These are phyloP conservation scores for Rhodinocichla rosea DNA, from an alignment of 2,113 vertebrate genomes.

Conservation along the genomic window DNA sequence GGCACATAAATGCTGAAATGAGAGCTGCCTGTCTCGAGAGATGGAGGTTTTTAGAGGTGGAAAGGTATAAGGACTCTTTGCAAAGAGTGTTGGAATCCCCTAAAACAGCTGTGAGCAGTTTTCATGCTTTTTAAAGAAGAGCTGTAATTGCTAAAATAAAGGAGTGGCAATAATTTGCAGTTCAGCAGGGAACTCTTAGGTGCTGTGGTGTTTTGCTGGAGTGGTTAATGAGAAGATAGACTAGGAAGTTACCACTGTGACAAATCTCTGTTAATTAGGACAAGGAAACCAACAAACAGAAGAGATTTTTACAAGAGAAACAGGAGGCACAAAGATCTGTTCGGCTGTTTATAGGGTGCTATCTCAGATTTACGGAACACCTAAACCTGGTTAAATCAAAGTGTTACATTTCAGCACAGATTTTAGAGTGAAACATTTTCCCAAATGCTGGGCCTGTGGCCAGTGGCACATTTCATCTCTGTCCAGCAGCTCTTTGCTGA, in stretches of 20 bases:
- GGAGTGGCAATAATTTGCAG: not conserved
- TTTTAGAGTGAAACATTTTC: not conserved
- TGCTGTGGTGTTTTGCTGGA: not conserved
- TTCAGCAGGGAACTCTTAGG: not conserved
- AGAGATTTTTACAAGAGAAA: not conserved
- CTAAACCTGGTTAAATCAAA: not conserved
- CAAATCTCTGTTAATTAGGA: not conserved
- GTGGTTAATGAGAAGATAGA: not conserved
- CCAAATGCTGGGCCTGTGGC: accelerated
- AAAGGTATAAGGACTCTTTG: not conserved
- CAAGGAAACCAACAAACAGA: not conserved
- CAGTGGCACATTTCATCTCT: not conserved
- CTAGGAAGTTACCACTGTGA: not conserved
- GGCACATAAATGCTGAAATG: accelerated
- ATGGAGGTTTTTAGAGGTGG: not conserved
- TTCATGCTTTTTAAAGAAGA: not conserved
- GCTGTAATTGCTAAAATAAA: not conserved
- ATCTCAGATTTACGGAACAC: not conserved
- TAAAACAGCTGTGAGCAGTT: not conserved
- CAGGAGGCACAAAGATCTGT: not conserved
- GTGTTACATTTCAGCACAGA: not conserved
- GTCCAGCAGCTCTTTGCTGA: not conserved
- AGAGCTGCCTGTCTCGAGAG: not conserved
- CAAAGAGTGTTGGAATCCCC: not conserved
- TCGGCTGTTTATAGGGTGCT: not conserved